Evolutionary conservation across 2,797 vertebrate genomes (phyloP).

Genomic region (Sebastes hopkinsi): DNA sequence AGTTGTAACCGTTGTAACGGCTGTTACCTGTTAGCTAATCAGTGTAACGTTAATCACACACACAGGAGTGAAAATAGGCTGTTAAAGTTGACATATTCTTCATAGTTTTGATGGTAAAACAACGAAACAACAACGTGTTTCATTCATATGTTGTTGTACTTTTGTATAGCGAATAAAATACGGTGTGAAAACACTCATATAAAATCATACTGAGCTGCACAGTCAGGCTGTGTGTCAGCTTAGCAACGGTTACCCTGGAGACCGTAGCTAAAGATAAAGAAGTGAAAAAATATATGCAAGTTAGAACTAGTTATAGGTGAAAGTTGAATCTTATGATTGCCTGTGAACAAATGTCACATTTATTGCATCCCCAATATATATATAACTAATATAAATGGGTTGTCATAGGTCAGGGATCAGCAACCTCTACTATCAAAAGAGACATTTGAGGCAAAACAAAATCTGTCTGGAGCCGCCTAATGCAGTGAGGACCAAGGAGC

Average conservation of each 20-base stretch:
- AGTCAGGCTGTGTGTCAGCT: not conserved
- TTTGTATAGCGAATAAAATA: too few relatives aligned
- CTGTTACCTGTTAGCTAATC: not conserved
- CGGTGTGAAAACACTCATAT: not conserved
- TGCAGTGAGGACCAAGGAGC: too few relatives aligned
- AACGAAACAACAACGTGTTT: not conserved
- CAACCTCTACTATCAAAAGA: too few relatives aligned
- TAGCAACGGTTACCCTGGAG: not conserved
- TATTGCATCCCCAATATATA: not conserved
- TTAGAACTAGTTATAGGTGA: not conserved
- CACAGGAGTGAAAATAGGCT: not conserved
- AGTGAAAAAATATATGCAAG: too few relatives aligned
- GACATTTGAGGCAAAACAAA: accelerated
- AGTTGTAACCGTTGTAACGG: not conserved
- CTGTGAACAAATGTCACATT: not conserved
- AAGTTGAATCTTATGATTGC: not conserved
- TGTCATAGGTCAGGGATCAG: too few relatives aligned
- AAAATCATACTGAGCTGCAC: not conserved
- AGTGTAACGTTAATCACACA: not conserved
- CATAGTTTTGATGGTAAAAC: not conserved
- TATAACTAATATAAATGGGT: too few relatives aligned
- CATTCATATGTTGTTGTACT: accelerated
- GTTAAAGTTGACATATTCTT: not conserved
- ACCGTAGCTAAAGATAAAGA: too few relatives aligned
- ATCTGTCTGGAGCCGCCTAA: too few relatives aligned